Evolutionary conservation across 53 echinoderm and acorn worm genomes (phyloP).

Genomic region (Arbacia lixula): DNA sequence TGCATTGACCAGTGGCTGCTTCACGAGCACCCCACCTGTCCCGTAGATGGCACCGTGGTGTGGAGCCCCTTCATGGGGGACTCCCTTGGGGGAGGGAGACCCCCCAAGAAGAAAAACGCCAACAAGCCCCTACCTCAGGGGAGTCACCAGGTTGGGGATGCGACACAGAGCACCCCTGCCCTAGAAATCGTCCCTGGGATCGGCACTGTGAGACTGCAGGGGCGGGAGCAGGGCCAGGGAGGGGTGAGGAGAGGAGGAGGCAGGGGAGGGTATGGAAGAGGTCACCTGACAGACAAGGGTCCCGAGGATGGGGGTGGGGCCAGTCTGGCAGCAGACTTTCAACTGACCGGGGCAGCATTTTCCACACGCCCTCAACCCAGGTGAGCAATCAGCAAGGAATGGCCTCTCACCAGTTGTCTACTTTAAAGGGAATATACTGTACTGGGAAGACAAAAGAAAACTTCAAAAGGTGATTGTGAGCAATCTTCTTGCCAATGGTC

Average conservation of each 20-base stretch:
- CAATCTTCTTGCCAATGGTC: too few relatives aligned
- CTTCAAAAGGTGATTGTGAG: too few relatives aligned
- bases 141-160: slow-evolving; percentile 15
- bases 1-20: slow-evolving; percentile 97
- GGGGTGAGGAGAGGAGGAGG: slow-evolving; percentile 15
- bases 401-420: too few relatives aligned
- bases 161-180: neutral
- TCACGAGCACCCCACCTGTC: slow-evolving; percentile 93
- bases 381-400: too few relatives aligned
- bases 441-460: too few relatives aligned
- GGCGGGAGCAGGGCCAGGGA: slow-evolving; percentile 19
- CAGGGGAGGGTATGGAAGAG: slow-evolving; percentile 34
- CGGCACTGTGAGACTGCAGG: slow-evolving; percentile 13
- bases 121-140: too few relatives aligned
- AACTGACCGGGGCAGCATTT: slow-evolving; percentile 78
- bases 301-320: slow-evolving; percentile 5
- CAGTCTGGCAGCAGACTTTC: slow-evolving; percentile 71
- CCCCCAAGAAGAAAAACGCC: slow-evolving; percentile 24
- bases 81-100: neutral
- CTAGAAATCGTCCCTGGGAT: slow-evolving; percentile 42
- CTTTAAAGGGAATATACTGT: too few relatives aligned
- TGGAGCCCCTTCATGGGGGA: slow-evolving; percentile 74
- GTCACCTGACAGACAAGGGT: slow-evolving; percentile 26
- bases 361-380: too few relatives aligned
- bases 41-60: slow-evolving; percentile 88